Percentiles rank a stretch among this genome's conserved stretches.
Evolutionary conservation across 2,797 vertebrate species (phyloP).

Genomic region (Lophius americanus): DNA sequence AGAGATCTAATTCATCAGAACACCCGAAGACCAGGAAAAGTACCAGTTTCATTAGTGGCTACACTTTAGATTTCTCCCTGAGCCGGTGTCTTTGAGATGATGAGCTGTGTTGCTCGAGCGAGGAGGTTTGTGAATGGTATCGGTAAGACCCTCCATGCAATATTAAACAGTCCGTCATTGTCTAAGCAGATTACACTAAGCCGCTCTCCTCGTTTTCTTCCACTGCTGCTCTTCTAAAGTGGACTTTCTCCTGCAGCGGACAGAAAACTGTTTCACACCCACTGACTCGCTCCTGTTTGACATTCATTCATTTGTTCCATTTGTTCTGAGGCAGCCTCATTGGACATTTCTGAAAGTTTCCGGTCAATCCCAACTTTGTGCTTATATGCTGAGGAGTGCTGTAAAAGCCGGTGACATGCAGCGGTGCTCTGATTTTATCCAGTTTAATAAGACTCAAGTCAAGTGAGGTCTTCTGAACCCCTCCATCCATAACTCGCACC

Average conservation of each 20-base stretch:
- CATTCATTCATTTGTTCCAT: conserved; percentile 66
- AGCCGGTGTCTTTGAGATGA: conserved; percentile 36
- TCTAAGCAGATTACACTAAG: conserved; percentile 70
- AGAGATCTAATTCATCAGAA: conserved; percentile 5
- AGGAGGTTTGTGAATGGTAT: conserved; percentile 52
- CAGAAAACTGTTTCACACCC: conserved; percentile 46
- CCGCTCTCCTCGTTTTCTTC: conserved; percentile 63
- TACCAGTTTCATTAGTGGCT: conserved; percentile 3
- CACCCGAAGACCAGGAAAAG: not conserved
- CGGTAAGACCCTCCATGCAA: conserved; percentile 70
- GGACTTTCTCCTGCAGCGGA: conserved; percentile 49
- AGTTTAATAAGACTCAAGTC: conserved; percentile 10
- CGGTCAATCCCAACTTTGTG: conserved; percentile 46
- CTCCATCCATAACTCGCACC: not conserved
- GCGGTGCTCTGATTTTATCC: not conserved
- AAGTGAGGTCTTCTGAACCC: conserved; percentile 20
- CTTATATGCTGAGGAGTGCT: conserved; percentile 50
- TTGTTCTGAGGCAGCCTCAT: conserved; percentile 44
- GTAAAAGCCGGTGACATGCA: conserved; percentile 54
- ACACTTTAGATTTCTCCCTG: conserved; percentile 15
- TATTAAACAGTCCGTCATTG: conserved; percentile 69
- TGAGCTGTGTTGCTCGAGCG: conserved; percentile 43
- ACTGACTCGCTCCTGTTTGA: conserved; percentile 66
- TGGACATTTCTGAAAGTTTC: conserved; percentile 52
- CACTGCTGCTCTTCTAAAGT: conserved; percentile 49